Evolutionary conservation across 2,888 invertebrate genomes (phyloP).

Genomic region (Melolontha melolontha): DNA sequence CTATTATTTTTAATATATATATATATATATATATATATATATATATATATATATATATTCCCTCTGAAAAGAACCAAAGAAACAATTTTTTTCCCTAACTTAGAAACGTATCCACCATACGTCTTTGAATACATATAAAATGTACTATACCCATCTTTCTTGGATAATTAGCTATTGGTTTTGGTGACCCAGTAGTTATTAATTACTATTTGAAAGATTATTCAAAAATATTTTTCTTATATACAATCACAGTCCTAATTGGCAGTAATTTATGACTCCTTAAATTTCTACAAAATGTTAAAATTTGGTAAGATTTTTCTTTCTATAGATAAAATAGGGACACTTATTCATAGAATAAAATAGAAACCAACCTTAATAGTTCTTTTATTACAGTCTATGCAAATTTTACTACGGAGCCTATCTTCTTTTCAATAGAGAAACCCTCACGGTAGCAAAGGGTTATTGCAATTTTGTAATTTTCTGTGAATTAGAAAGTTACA

Average conservation of each 20-base stretch:
- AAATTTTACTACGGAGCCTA: slow-evolving; percentile 38
- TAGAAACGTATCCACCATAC: no score
- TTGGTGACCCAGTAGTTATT: no score
- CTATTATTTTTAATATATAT: no score
- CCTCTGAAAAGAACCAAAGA: no score
- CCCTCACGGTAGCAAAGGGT: slow-evolving; percentile 10
- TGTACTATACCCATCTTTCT: no score
- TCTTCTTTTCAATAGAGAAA: slow-evolving; percentile 28
- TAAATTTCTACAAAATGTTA: slow-evolving; percentile 50
- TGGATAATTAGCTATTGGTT: no score
- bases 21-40: no score
- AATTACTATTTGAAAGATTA: no score
- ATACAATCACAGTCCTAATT: slow-evolving; percentile 24
- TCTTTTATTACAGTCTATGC: slow-evolving; percentile 27
- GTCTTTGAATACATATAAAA: no score
- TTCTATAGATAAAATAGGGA: slow-evolving; percentile 36
- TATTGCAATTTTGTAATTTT: slow-evolving; percentile 23
- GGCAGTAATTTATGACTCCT: slow-evolving; percentile 59
- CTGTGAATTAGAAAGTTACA: slow-evolving; percentile 30
- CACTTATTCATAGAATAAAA: background rate
- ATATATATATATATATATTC: no score
- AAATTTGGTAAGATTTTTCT: slow-evolving; percentile 56
- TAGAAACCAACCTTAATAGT: slow-evolving; percentile 37
- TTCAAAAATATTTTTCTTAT: no score
- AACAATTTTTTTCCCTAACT: no score